These are phyloP conservation scores for Platalea minor DNA, from an alignment of 2,797 vertebrate species.

Conservation along the genomic window DNA sequence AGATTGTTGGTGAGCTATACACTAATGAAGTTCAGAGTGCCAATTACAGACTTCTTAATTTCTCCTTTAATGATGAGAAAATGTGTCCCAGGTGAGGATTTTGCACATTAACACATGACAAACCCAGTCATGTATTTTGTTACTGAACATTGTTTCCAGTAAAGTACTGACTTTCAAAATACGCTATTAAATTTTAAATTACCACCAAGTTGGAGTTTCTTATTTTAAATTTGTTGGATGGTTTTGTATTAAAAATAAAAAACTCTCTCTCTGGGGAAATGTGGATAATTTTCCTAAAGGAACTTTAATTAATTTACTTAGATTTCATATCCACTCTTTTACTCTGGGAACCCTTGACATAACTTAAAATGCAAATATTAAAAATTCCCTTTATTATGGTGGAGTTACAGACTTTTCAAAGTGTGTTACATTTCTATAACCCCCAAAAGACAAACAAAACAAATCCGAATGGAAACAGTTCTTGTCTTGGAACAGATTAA, in stretches of 20 bases:
- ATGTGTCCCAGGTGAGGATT: neutral
- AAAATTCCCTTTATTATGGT: neutral
- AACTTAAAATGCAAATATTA: constrained; percentile 2
- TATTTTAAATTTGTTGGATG: neutral
- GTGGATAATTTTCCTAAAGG: neutral
- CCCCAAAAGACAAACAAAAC: neutral
- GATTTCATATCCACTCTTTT: neutral
- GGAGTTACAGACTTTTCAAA: neutral
- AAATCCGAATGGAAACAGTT: neutral
- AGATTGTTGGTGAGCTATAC: neutral
- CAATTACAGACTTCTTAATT: constrained; percentile 9
- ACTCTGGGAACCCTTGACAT: neutral
- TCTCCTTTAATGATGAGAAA: constrained; percentile 13
- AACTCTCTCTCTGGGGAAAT: neutral
- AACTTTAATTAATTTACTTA: constrained; percentile 22
- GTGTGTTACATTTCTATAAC: neutral
- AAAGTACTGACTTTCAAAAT: neutral
- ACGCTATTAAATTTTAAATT: constrained; percentile 25
- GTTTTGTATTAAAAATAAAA: neutral
- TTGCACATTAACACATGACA: neutral
- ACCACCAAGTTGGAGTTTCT: neutral
- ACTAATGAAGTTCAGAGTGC: neutral
- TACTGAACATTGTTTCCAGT: neutral
- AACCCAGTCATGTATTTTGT: neutral
- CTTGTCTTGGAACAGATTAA: neutral